Evolutionary conservation across 2,888 invertebrate genomes (phyloP).

Genomic region (Lapara coniferarum): DNA sequence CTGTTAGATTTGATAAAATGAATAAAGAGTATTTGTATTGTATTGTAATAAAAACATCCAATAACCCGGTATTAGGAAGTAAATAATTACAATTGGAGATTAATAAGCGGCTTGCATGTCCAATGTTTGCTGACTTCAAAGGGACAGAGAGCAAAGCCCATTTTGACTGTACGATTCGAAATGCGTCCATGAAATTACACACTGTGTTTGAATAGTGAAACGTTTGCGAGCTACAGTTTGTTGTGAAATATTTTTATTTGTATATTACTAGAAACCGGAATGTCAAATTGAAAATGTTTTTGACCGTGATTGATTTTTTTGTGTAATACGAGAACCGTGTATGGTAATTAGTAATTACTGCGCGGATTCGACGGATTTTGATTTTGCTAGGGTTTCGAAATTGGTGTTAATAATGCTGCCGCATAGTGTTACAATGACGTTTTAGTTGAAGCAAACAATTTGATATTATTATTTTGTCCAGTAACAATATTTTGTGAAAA

Average conservation of each 20-base stretch:
- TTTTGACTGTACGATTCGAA: conserved; percentile 6
- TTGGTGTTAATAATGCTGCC: neutral
- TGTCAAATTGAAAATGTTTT: neutral
- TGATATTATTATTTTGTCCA: too few species aligned
- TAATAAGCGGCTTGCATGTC: conserved; percentile 20
- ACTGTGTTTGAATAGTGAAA: conserved; percentile 16
- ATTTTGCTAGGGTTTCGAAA: neutral
- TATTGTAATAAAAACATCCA: neutral
- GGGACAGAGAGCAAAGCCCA: conserved; percentile 8
- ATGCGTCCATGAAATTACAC: conserved; percentile 13
- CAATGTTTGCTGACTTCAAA: conserved; percentile 25
- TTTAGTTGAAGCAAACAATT: too few species aligned
- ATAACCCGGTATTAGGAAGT: neutral
- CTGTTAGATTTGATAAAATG: too few species aligned
- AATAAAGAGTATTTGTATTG: too few species aligned
- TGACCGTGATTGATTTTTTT: conserved; percentile 6
- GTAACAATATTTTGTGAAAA: too few species aligned
- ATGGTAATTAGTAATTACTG: neutral
- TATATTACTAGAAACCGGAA: neutral
- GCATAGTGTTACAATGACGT: too few species aligned
- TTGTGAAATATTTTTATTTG: neutral
- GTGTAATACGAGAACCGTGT: conserved; percentile 1
- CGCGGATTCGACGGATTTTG: neutral
- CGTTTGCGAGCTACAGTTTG: conserved; percentile 9
- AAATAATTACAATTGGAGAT: conserved; percentile 8